Evolutionary conservation across 2,113 vertebrate species (phyloP).

Genomic region (Falco punctatus): DNA sequence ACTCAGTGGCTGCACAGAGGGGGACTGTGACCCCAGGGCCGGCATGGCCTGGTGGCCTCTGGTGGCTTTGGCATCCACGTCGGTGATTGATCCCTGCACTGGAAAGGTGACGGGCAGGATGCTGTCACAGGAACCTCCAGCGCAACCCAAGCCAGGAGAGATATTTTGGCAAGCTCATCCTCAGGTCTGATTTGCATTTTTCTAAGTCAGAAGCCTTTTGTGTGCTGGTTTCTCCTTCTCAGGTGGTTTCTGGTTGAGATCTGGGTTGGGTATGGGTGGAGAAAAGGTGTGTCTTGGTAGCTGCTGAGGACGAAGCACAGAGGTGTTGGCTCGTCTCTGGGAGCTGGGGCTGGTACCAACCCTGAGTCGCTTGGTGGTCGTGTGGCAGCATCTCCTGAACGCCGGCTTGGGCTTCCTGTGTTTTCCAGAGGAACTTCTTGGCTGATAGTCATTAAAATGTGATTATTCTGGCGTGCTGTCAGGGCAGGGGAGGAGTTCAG

Average conservation of each 20-base stretch:
- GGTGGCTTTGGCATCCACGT: neutral
- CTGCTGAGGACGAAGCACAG: neutral
- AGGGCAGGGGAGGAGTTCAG: neutral
- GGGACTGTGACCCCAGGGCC: neutral
- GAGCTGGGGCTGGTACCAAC: neutral
- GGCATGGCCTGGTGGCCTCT: neutral
- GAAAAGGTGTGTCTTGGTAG: slow-evolving; percentile 8
- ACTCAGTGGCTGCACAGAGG: fast-evolving
- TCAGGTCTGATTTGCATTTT: neutral
- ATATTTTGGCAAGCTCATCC: neutral
- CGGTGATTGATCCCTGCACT: fast-evolving
- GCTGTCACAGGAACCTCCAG: neutral
- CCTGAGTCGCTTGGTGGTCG: neutral
- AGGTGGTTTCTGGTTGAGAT: slow-evolving; percentile 1
- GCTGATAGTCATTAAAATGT: neutral
- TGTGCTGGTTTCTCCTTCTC: slow-evolving; percentile 21
- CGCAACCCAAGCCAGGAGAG: neutral
- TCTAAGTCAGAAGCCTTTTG: neutral
- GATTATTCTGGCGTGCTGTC: fast-evolving
- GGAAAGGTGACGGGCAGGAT: neutral
- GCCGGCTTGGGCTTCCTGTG: neutral
- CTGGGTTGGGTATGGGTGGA: slow-evolving; percentile 14
- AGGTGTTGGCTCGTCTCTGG: neutral
- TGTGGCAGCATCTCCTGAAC: neutral
- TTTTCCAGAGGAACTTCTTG: neutral